Evolutionary conservation across 2,113 vertebrate genomes (phyloP).

Genomic region (Burhinus oedicnemus): DNA sequence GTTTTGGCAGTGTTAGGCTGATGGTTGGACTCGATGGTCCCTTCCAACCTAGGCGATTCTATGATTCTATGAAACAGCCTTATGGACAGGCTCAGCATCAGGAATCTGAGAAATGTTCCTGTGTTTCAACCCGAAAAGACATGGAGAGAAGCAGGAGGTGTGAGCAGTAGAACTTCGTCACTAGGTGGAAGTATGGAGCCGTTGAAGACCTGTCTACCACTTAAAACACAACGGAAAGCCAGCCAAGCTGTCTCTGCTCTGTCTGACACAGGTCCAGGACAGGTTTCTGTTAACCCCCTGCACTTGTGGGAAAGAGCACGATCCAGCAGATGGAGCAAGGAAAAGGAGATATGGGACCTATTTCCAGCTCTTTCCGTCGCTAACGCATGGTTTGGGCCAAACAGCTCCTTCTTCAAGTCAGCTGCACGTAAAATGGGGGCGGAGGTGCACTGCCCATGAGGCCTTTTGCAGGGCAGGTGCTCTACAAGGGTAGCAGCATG

Average conservation of each 20-base stretch:
- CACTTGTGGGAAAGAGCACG: not conserved
- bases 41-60: no score
- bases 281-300: fast-evolving
- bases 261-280: not conserved
- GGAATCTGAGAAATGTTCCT: not conserved
- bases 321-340: not conserved
- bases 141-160: not conserved
- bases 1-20: no score
- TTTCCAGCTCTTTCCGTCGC: not conserved
- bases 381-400: fast-evolving
- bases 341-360: not conserved
- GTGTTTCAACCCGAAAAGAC: not conserved
- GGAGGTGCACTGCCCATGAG: fast-evolving
- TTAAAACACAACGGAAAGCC: not conserved
- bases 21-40: no score
- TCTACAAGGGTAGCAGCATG: not conserved
- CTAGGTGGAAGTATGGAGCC: conserved; percentile 49
- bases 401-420: not conserved
- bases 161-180: not conserved
- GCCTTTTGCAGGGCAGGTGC: not conserved
- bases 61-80: not conserved
- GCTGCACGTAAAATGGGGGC: fast-evolving
- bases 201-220: not conserved
- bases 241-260: not conserved
- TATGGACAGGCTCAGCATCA: fast-evolving